A percentile compares a stretch with the other conserved stretches of the same genome.
Conservation (phyloP, 2,797 vertebrate genomes). For the Takifugu ocellatus region DNA sequence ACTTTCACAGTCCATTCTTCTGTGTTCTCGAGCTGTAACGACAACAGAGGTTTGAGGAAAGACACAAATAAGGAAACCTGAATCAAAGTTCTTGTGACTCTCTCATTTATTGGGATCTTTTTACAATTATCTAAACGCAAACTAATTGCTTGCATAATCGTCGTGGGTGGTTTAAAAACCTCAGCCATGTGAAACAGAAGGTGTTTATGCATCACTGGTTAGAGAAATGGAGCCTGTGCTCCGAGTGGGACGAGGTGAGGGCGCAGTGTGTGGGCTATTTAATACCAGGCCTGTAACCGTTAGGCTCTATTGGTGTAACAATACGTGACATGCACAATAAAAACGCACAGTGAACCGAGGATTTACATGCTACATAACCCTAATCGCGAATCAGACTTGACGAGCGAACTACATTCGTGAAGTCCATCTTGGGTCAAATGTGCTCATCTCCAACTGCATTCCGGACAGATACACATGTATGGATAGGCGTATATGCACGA, state of each 20-base stretch:
- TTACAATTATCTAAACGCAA: no score
- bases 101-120: no score
- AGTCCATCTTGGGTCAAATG: no score
- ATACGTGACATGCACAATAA: background rate
- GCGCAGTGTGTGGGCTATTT: slow-evolving; percentile 12
- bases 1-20: slow-evolving; percentile 23
- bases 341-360: background rate
- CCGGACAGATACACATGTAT: no score
- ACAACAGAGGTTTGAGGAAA: slow-evolving; percentile 30
- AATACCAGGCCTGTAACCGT: background rate
- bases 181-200: background rate
- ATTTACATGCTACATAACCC: background rate
- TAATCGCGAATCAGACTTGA: background rate
- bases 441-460: no score
- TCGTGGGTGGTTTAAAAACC: background rate
- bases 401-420: background rate
- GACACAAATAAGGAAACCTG: background rate
- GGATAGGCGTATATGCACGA: no score
- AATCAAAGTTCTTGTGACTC: no score
- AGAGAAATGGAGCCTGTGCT: background rate
- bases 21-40: slow-evolving; percentile 51
- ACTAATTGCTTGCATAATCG: background rate
- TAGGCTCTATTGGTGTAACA: background rate
- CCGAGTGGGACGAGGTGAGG: slow-evolving; percentile 26
- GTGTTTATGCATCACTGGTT: slow-evolving; percentile 1